phyloP scores from a whole-genome alignment of 2,888 invertebrate genomes.

The Leptothorax acervorum region DNA sequence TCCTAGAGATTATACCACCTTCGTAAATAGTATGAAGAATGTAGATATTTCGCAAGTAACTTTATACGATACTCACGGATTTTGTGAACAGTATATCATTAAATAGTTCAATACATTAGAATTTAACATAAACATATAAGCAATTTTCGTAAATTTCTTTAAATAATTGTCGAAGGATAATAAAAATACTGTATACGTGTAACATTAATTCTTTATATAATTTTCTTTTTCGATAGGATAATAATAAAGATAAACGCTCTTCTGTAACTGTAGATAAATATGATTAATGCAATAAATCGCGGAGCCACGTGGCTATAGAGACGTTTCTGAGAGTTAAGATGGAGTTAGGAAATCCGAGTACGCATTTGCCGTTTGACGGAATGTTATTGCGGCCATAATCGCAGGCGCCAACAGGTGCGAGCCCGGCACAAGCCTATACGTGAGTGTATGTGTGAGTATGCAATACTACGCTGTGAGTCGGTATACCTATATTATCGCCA shows the following conservation, averaged over 20 bases:
- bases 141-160: not conserved
- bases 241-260: not conserved
- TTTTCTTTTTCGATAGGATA: not conserved
- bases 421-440: slow-evolving; percentile 80
- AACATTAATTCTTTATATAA: not conserved
- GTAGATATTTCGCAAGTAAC: not conserved
- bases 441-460: slow-evolving; percentile 63
- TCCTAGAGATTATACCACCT: slow-evolving; percentile 34
- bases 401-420: slow-evolving; percentile 85
- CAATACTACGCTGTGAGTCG: slow-evolving; percentile 62
- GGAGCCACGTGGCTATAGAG: slow-evolving; percentile 58
- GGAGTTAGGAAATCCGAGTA: slow-evolving; percentile 72
- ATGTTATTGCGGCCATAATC: slow-evolving; percentile 85
- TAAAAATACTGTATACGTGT: not conserved
- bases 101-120: not conserved
- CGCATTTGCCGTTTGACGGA: slow-evolving; percentile 83
- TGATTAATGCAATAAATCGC: slow-evolving; percentile 15
- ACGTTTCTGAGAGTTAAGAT: slow-evolving; percentile 63
- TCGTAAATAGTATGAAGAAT: not conserved
- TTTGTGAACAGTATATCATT: not conserved
- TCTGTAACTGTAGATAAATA: not conserved
- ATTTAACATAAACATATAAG: not conserved
- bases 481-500: slow-evolving; percentile 76
- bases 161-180: not conserved
- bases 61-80: not conserved